Percentiles rank a stretch among this genome's conserved stretches.
Evolutionary conservation across 2,113 vertebrate genomes (phyloP).

Genomic region (Sinocyclocheilus anophthalmus): DNA sequence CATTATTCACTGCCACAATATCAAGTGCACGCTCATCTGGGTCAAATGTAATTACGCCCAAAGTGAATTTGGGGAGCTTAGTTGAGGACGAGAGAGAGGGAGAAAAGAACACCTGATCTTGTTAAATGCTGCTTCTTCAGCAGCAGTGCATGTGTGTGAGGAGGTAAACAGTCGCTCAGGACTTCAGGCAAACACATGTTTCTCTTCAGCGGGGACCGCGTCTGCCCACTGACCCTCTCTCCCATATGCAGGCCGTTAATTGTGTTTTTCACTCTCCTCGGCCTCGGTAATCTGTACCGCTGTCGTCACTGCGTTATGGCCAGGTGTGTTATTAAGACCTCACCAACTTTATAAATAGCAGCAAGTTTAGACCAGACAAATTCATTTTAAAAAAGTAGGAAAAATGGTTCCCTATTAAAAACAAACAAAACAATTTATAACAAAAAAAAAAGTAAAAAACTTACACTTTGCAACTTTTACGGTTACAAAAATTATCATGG

Average conservation of each 20-base stretch:
- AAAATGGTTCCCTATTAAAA: not conserved
- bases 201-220: slow-evolving; percentile 18
- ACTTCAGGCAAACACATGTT: slow-evolving; percentile 42
- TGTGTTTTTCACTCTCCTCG: slow-evolving; percentile 41
- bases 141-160: slow-evolving; percentile 1
- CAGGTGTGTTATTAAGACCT: slow-evolving; percentile 24
- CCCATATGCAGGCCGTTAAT: slow-evolving; percentile 15
- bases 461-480: too few species aligned
- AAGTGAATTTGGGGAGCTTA: slow-evolving; percentile 31
- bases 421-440: not conserved
- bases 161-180: slow-evolving; percentile 32
- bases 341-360: not conserved
- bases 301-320: slow-evolving; percentile 20
- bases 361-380: not conserved
- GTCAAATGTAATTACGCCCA: slow-evolving; percentile 34
- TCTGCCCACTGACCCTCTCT: not conserved
- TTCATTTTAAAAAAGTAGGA: not conserved
- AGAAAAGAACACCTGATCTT: slow-evolving; percentile 29
- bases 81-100: slow-evolving; percentile 18
- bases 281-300: slow-evolving; percentile 31
- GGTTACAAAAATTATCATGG: too few species aligned
- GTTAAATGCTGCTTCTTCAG: slow-evolving; percentile 29
- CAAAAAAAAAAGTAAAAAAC: too few species aligned
- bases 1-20: slow-evolving; percentile 15
- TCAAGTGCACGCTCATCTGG: slow-evolving; percentile 23